Evolutionary conservation across 2,888 invertebrate genomes (phyloP).

Genomic region (Spilarctia lutea): DNA sequence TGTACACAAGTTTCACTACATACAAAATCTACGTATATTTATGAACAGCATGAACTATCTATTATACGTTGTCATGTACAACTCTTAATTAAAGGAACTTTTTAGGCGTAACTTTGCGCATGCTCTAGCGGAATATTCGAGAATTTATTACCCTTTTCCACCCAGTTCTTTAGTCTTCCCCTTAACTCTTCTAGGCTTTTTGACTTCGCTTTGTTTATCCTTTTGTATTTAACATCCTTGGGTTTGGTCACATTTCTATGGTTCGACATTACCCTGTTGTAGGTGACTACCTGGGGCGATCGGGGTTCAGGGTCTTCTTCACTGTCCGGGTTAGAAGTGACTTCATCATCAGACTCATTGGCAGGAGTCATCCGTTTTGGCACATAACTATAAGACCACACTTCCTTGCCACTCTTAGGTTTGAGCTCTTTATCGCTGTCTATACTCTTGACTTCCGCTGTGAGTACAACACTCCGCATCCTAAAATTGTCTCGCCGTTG

Average conservation of each 20-base stretch:
- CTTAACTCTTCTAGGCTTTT: conserved; percentile 94
- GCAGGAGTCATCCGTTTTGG: conserved; percentile 82
- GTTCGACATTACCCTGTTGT: conserved; percentile 96
- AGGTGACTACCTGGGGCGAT: conserved; percentile 89
- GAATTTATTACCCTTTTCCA: conserved; percentile 91
- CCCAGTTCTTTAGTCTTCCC: conserved; percentile 94
- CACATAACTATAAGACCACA: conserved; percentile 84
- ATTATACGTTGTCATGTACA: conserved; percentile 21
- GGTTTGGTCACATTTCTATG: conserved; percentile 96
- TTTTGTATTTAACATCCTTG: conserved; percentile 96
- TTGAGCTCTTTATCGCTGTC: conserved; percentile 77
- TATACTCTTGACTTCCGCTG: conserved; percentile 80
- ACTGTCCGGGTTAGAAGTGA: conserved; percentile 77
- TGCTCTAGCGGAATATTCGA: conserved; percentile 90
- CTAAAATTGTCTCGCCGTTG: conserved; percentile 83
- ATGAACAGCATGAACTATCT: conserved; percentile 18
- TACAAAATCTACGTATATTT: conserved; percentile 10
- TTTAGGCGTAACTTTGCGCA: conserved; percentile 88
- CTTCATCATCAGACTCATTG: conserved; percentile 79
- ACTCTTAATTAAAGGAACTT: conserved; percentile 69
- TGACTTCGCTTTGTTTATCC: conserved; percentile 96
- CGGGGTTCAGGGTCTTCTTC: conserved; percentile 77
- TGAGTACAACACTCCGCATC: conserved; percentile 79
- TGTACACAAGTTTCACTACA: conserved; percentile 8
- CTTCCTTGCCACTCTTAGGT: conserved; percentile 65